These are phyloP conservation scores for Chromoteleia sp. DNA, from an alignment of 2,888 invertebrate genomes.

Conservation along the genomic window DNA sequence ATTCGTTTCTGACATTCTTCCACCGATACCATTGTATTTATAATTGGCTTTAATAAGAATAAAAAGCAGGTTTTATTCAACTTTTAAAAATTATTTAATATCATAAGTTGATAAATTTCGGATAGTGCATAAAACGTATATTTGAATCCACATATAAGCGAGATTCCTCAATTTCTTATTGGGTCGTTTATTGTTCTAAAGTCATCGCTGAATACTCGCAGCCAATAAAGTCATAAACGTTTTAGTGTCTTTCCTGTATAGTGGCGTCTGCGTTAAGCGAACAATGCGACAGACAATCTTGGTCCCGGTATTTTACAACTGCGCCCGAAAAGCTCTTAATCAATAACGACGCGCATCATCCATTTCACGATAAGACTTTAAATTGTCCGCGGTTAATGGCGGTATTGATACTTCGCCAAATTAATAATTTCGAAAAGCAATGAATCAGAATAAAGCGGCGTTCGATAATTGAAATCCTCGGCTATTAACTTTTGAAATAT, in stretches of 20 bases:
- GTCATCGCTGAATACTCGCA: slow-evolving; percentile 31
- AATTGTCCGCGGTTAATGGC: slow-evolving; percentile 12
- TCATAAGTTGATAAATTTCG: slow-evolving; percentile 36
- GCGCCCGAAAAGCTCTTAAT: slow-evolving; percentile 32
- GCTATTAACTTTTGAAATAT: slow-evolving; percentile 45
- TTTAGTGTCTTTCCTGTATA: slow-evolving; percentile 48
- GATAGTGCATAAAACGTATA: slow-evolving; percentile 34
- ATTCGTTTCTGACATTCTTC: too few species aligned
- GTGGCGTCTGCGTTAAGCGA: slow-evolving; percentile 49
- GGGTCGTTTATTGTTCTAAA: slow-evolving; percentile 43
- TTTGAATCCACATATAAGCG: slow-evolving; percentile 29
- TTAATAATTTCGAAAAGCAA: slow-evolving; percentile 7
- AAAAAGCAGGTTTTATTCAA: too few species aligned
- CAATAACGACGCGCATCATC: slow-evolving; percentile 20
- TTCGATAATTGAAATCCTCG: slow-evolving; percentile 36
- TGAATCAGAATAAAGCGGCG: slow-evolving; percentile 20
- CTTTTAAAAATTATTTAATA: slow-evolving; percentile 23
- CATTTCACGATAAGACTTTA: neutral
- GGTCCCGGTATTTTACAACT: slow-evolving; percentile 24
- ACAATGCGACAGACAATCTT: slow-evolving; percentile 51
- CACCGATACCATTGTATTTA: too few species aligned
- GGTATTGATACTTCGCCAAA: slow-evolving; percentile 20
- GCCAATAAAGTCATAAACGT: slow-evolving; percentile 64
- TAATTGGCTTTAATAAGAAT: too few species aligned
- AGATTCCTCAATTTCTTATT: slow-evolving; percentile 31